Percentiles rank a stretch among this genome's conserved stretches.
Conservation (phyloP, 2,113 vertebrate species). For the Pelobates fuscus region DNA sequence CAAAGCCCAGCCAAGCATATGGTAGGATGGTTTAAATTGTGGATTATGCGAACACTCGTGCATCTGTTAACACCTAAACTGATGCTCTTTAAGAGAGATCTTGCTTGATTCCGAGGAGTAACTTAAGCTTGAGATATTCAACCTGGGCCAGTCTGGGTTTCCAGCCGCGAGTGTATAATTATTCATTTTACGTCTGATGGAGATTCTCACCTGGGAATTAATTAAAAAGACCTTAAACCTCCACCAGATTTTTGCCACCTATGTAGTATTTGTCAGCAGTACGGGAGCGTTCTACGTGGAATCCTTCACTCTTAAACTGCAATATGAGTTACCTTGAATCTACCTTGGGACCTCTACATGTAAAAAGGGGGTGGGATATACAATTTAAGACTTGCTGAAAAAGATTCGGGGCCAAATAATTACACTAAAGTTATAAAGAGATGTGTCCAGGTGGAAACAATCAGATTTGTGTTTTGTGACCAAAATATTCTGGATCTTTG, state of each 20-base stretch:
- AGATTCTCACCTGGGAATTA: conserved; percentile 28
- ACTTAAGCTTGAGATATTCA: conserved; percentile 26
- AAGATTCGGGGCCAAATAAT: too few species aligned
- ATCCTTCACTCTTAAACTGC: background rate
- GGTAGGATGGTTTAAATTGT: conserved; percentile 30
- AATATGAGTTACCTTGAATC: background rate
- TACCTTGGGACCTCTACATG: background rate
- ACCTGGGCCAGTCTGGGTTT: conserved; percentile 4
- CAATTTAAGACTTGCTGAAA: background rate
- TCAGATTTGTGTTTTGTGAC: too few species aligned
- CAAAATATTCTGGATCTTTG: too few species aligned
- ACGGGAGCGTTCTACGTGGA: background rate
- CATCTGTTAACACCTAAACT: conserved; percentile 39
- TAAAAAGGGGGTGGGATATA: background rate
- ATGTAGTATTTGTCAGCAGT: conserved; percentile 5
- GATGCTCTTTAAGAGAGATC: conserved; percentile 4
- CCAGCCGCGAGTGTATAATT: background rate
- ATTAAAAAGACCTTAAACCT: conserved; percentile 10
- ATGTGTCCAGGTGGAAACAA: too few species aligned
- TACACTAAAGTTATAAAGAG: too few species aligned
- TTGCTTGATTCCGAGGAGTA: conserved; percentile 25
- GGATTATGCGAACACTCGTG: conserved; percentile 18
- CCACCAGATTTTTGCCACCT: conserved; percentile 23
- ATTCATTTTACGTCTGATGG: conserved; percentile 25
- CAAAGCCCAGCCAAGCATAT: conserved; percentile 40